These are phyloP conservation scores for Ascaphus truei DNA, from an alignment of 2,113 vertebrate species.

Conservation along the genomic window DNA sequence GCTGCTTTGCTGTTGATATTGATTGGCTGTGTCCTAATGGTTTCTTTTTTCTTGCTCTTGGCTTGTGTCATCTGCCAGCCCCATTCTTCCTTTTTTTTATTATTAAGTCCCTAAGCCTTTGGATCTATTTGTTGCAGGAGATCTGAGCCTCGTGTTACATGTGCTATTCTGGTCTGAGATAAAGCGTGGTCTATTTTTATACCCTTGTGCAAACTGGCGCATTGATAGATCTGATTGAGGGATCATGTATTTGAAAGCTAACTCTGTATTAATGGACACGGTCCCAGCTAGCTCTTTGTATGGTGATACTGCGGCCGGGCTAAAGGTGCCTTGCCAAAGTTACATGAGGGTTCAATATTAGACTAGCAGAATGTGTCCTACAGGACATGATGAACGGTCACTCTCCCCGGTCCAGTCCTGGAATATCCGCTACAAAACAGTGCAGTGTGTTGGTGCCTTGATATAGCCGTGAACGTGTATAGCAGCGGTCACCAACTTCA, in stretches of 20 bases:
- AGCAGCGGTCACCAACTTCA: too few species aligned
- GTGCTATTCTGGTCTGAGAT: slow-evolving; percentile 18
- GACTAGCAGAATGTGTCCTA: too few species aligned
- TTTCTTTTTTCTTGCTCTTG: slow-evolving; percentile 35
- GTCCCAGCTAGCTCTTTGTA: not conserved
- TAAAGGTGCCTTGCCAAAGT: too few species aligned
- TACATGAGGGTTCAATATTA: too few species aligned
- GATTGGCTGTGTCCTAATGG: slow-evolving; percentile 60
- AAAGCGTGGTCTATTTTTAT: slow-evolving; percentile 22
- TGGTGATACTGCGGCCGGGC: too few species aligned
- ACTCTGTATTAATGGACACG: not conserved
- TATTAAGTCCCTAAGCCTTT: slow-evolving; percentile 1
- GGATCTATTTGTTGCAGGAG: slow-evolving; percentile 13
- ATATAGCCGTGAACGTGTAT: too few species aligned
- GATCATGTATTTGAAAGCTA: not conserved
- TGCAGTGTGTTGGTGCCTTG: too few species aligned
- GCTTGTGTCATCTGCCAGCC: slow-evolving; percentile 4
- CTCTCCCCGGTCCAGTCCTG: too few species aligned
- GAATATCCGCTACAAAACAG: too few species aligned
- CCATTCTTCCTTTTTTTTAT: slow-evolving; percentile 21
- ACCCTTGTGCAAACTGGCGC: not conserved
- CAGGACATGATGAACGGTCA: too few species aligned
- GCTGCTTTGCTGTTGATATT: slow-evolving; percentile 50
- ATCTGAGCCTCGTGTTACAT: slow-evolving; percentile 14
- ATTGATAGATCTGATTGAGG: slow-evolving; percentile 4